Evolutionary conservation across 1,140 invertebrate species (phyloP), one percentile per base, ranked within the genome.

Genomic region (Hirudo medicinalis): DNA sequence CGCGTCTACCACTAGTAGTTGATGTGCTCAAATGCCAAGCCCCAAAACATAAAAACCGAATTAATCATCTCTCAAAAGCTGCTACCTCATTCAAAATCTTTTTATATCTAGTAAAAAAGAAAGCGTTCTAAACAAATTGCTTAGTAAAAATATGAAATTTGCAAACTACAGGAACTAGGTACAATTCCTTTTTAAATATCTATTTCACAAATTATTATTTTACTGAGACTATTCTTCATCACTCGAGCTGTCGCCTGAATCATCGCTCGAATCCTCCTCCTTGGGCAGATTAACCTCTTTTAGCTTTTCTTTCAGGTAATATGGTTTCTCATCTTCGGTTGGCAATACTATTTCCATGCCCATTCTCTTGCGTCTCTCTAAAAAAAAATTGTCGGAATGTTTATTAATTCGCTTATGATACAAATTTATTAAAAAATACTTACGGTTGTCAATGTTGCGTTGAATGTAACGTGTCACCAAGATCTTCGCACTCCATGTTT

Each of bases 381-480:
- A 25, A 25, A 32, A 22, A 32, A 22, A 19, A 11, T 3, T 63
- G 57, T 63, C 57, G 57, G 22, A 63, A 63, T 32, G 15, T 22
- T 60, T 60, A 15, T 60, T 8, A 63, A 22, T 63, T 63, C 29
- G 3, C 9, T 22, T 63, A 25, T 2, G 19, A 63, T 19, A 63
- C 3, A 32, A 63, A 20, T 2, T 13, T 13, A 63, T 25, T 2
- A 63, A 63, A 11, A 63, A 63, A 22, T 63, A 19, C 57, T 63
- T 13, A 63, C 57, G 22, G 57, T 63, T 63, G 19, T 69, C 43
- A 40, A 69, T 69, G 15, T 49, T 32, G 25, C 29, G 43, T 69
- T 69, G 67, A 69, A 69, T 36, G 15, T 54, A 27, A 9, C 69
- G 36, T 27, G 20, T 49, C 49, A 49, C 25, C 36, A 53, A 27